Percentiles rank a stretch among this genome's conserved stretches.
Conservation (phyloP, 1,140 invertebrate genomes). For the Aphidius ervi region DNA sequence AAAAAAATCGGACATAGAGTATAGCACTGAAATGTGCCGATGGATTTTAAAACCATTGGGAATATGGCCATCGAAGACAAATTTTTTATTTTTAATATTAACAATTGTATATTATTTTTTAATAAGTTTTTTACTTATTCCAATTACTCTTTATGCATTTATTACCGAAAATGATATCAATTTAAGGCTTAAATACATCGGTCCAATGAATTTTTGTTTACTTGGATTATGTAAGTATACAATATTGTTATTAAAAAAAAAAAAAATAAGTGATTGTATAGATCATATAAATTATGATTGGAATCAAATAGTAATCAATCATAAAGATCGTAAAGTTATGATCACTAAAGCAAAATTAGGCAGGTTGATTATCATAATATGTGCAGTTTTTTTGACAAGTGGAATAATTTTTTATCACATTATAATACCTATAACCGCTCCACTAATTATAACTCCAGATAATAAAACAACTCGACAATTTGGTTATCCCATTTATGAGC, state of each 20-base stretch:
- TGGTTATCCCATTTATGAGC: slow-evolving; percentile 28
- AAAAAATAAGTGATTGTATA: slow-evolving; percentile 24
- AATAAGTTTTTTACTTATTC: slow-evolving; percentile 13
- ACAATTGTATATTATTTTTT: background rate
- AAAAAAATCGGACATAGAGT: background rate
- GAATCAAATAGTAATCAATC: slow-evolving; percentile 12
- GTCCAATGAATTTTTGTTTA: slow-evolving; percentile 10
- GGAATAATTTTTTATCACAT: slow-evolving; percentile 20
- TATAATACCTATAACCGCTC: slow-evolving; percentile 6
- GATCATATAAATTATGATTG: slow-evolving; percentile 28
- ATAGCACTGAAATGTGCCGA: background rate
- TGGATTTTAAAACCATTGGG: background rate
- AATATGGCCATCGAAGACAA: background rate
- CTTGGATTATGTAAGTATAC: slow-evolving; percentile 14
- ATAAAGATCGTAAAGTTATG: slow-evolving; percentile 17
- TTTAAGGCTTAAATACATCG: slow-evolving; percentile 9
- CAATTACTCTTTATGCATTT: background rate
- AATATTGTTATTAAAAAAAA: slow-evolving; percentile 1
- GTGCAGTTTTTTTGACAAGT: slow-evolving; percentile 27
- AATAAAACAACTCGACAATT: slow-evolving; percentile 14
- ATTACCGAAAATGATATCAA: background rate
- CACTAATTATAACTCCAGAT: background rate
- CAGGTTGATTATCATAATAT: slow-evolving; percentile 21
- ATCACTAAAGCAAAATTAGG: slow-evolving; percentile 18
- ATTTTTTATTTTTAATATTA: background rate